Conservation (phyloP, 2,888 invertebrate species). For the Scrobipalpa costella region DNA sequence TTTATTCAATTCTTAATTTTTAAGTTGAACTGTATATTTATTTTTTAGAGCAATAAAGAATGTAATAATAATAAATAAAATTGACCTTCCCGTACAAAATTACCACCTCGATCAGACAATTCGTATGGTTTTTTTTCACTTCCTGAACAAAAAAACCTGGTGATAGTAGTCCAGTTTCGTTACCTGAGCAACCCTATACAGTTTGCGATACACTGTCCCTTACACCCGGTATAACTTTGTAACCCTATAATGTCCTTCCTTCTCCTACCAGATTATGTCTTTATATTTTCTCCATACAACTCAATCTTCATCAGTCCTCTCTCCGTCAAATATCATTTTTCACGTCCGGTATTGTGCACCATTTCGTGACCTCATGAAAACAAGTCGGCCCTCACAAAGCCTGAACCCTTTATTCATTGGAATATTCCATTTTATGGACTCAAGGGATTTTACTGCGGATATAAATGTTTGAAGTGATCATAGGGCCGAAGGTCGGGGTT, state of each 20-base stretch:
- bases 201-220: too few relatives aligned
- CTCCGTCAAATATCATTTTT: not conserved
- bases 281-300: not conserved
- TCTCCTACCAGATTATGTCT: not conserved
- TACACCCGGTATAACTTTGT: too few relatives aligned
- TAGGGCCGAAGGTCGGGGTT: not conserved
- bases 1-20: too few relatives aligned
- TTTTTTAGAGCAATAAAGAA: too few relatives aligned
- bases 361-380: constrained; percentile 1
- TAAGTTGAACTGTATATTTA: too few relatives aligned
- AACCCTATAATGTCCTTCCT: not conserved
- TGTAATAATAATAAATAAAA: too few relatives aligned
- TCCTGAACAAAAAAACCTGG: too few relatives aligned
- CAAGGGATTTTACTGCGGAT: constrained; percentile 8
- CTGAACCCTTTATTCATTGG: constrained; percentile 5
- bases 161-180: too few relatives aligned
- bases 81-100: too few relatives aligned
- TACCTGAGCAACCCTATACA: too few relatives aligned
- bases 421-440: constrained; percentile 6
- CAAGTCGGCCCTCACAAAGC: not conserved
- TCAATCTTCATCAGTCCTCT: not conserved
- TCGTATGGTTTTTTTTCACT: too few relatives aligned
- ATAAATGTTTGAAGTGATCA: constrained; percentile 6
- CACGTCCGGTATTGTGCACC: not conserved
- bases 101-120: too few relatives aligned